phyloP scores from a whole-genome alignment of 2,797 vertebrate genomes.

The Hephaestus fuliginosus region DNA sequence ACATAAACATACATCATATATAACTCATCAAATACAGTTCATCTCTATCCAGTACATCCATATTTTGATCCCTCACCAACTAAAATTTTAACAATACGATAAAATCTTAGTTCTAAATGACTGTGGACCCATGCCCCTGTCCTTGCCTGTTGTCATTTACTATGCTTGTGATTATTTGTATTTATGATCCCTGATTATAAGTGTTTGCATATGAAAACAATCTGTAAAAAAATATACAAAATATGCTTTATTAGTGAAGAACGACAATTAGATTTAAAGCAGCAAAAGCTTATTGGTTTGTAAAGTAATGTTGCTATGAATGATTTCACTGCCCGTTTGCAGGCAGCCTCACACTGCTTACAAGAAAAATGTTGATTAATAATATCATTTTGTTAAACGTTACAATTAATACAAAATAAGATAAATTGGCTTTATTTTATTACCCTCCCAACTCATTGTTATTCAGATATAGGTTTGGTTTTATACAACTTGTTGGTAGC shows the following conservation, averaged over 20 bases:
- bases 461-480: background rate
- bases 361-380: background rate
- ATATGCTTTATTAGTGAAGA: background rate
- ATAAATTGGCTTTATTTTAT: background rate
- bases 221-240: background rate
- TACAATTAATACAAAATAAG: background rate
- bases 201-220: background rate
- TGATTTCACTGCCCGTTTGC: background rate
- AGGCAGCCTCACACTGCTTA: background rate
- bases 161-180: background rate
- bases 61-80: background rate
- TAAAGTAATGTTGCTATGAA: background rate
- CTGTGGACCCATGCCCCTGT: background rate
- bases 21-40: background rate
- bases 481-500: background rate
- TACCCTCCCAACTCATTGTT: rapidly evolving
- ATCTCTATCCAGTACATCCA: no score
- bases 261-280: rapidly evolving
- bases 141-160: background rate
- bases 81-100: background rate
- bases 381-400: background rate
- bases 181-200: background rate
- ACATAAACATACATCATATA: background rate
- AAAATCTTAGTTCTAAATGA: background rate
- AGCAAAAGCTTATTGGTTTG: background rate